phyloP scores from a whole-genome alignment of 1,140 invertebrate species.

The Ridgeia piscesae region DNA sequence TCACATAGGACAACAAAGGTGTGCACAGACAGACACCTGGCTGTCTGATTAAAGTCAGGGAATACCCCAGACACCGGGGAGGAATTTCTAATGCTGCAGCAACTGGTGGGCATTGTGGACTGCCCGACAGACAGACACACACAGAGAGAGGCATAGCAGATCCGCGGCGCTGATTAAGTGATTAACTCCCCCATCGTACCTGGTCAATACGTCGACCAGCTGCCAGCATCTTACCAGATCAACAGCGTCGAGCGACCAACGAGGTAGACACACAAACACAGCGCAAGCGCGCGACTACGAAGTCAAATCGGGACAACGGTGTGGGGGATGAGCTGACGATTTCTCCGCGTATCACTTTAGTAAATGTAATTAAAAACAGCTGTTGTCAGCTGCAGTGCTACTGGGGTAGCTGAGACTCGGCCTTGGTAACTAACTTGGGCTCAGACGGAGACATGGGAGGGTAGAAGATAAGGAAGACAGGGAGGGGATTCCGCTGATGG shows the following conservation, averaged over 20 bases:
- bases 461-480: too few species aligned
- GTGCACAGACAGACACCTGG: neutral
- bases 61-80: neutral
- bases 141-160: neutral
- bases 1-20: neutral
- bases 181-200: neutral
- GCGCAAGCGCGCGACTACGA: too few species aligned
- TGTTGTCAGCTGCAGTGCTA: neutral
- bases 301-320: neutral
- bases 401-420: neutral
- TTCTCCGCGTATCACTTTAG: neutral
- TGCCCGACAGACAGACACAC: neutral
- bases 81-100: neutral
- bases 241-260: neutral
- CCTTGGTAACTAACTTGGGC: too few species aligned
- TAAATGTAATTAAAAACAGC: constrained; percentile 1
- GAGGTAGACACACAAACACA: neutral
- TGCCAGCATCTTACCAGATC: neutral
- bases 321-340: neutral
- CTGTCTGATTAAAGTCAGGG: neutral
- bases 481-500: too few species aligned
- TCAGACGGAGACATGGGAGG: neutral
- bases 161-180: neutral
- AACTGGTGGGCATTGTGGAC: neutral
- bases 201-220: neutral